Evolutionary conservation across 1,140 invertebrate species (phyloP), one percentile per base, ranked within the genome.

Genomic region (Coptotermes formosanus): DNA sequence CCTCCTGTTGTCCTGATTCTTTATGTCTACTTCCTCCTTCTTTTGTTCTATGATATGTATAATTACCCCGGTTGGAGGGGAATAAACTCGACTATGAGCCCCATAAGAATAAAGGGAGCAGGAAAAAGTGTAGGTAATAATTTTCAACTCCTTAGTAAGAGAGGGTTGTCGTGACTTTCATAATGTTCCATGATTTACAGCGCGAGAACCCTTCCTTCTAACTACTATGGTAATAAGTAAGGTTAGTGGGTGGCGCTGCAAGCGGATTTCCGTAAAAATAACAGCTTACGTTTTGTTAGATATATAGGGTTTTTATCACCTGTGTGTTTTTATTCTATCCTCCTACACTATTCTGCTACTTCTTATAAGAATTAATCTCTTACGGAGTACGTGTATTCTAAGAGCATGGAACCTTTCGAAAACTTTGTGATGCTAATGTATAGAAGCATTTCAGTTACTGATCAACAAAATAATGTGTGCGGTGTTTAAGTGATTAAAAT

Each of bases 151-250:
- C 19, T 69, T 30, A 69, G 23, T 69, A 69, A 21, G 6, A 69
- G 23, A 3, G 4, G 23, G 64, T 69, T 69, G n/a, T 69, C 64
- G 12, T 69, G 64, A 69, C 64, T 69, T 69, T n/a, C n/a, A n/a
- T 69, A 69, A 69, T 69, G 64, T 69, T 69, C 64, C 64, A 69
- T 69, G 64, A 69, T 69, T 69, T 69, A 69, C 25, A 21, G 64
- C 12, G 6, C 23, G 21, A 30, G 23, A 69, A 12, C 64, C 25
- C 59, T 16, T 64, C 23, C 45, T 12, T 12, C 45, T 48, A 48
- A 48, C 52, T 55, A 55, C 52, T 25, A n/a, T 12, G 12, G 64
- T 30, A 69, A 69, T 69, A 69, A 69, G 23, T n/a, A 69, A 25
- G 25, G 64, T 9, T n/a, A 12, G 21, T n/a, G 9, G 64, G n/a